phyloP scores from a whole-genome alignment of 2,113 vertebrate genomes.

The Mirounga angustirostris region DNA sequence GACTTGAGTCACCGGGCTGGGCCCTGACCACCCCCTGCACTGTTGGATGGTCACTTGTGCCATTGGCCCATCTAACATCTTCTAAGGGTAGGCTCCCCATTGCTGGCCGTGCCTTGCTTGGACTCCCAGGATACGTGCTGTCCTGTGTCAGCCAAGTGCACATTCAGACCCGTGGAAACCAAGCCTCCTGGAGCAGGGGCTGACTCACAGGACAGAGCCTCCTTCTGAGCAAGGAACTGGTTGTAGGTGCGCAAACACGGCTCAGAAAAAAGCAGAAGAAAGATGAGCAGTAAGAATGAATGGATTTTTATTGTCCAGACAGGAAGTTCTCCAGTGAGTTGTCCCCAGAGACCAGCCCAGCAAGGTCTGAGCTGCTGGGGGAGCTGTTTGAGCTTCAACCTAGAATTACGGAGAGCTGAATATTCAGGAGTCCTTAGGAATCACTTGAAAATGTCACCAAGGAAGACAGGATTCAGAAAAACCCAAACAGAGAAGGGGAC shows the following conservation, averaged over 20 bases:
- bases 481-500: too few species aligned
- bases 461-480: background rate
- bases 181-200: background rate
- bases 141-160: rapidly evolving
- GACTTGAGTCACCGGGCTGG: too few species aligned
- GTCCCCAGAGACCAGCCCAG: background rate
- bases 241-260: rapidly evolving
- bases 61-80: background rate
- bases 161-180: rapidly evolving
- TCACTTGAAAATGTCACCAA: background rate
- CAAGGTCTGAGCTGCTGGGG: background rate
- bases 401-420: rapidly evolving
- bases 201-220: too few species aligned
- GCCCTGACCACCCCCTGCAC: too few species aligned
- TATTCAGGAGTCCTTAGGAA: rapidly evolving
- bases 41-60: background rate
- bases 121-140: too few species aligned
- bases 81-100: rapidly evolving
- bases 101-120: background rate
- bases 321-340: rapidly evolving
- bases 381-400: rapidly evolving
- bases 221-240: rapidly evolving
- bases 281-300: background rate
- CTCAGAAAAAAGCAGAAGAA: background rate
- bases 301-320: background rate